These are phyloP conservation scores for Drosophila athabasca DNA, from an alignment of 1,140 invertebrate species.

Conservation along the genomic window DNA sequence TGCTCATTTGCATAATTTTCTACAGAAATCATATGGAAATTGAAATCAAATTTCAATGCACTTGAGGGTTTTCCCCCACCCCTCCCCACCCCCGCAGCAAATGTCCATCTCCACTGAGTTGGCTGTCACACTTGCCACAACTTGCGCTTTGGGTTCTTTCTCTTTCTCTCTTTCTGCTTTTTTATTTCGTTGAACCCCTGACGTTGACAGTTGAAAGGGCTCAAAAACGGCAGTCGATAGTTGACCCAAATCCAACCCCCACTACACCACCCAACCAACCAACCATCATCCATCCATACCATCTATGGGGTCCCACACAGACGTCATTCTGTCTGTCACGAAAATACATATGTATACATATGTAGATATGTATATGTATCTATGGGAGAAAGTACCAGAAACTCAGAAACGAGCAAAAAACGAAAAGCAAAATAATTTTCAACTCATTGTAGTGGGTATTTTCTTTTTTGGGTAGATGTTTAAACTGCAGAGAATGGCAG, in stretches of 20 bases:
- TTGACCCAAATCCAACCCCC: slow-evolving; percentile 65
- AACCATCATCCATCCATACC: too few species aligned
- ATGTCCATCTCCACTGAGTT: slow-evolving; percentile 57
- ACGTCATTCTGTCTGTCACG: slow-evolving; percentile 55
- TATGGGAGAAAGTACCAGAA: too few species aligned
- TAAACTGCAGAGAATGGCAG: too few species aligned
- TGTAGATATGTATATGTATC: too few species aligned
- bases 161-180: not conserved
- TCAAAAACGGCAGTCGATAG: slow-evolving; percentile 75
- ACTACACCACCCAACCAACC: not conserved
- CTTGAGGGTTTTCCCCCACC: slow-evolving; percentile 51
- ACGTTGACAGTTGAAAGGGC: slow-evolving; percentile 64
- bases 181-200: slow-evolving; percentile 1
- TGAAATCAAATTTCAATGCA: slow-evolving; percentile 77
- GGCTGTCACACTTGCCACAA: slow-evolving; percentile 55
- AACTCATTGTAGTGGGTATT: too few species aligned
- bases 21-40: slow-evolving; percentile 71
- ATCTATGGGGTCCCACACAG: slow-evolving; percentile 6
- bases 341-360: slow-evolving; percentile 22
- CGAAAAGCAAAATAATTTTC: too few species aligned
- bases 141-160: slow-evolving; percentile 15
- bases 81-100: slow-evolving; percentile 5
- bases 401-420: too few species aligned
- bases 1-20: slow-evolving; percentile 44
- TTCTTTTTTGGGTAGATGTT: too few species aligned